Percentiles rank a stretch among this genome's conserved stretches.
Evolutionary conservation across 2,888 invertebrate species (phyloP).

Genomic region (Sycophila texana): DNA sequence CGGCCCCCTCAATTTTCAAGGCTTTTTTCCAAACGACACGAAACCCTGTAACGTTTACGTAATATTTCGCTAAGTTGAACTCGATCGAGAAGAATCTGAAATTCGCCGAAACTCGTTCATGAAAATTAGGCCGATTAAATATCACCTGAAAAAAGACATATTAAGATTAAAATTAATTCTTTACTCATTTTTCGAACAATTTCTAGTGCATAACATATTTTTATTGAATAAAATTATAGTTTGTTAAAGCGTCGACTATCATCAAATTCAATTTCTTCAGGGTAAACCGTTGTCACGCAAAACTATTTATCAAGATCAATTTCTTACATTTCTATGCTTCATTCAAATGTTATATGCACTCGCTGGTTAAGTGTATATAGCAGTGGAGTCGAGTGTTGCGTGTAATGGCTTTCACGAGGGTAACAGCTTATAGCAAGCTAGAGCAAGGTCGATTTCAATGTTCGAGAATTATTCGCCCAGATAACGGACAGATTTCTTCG

Average conservation of each 20-base stretch:
- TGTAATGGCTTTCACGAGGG: slow-evolving; percentile 33
- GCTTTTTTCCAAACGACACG: slow-evolving; percentile 25
- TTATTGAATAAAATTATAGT: no score
- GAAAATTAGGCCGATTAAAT: neutral
- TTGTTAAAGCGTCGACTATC: no score
- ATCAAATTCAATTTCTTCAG: no score
- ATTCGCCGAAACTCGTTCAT: neutral
- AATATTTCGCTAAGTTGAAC: slow-evolving; percentile 18
- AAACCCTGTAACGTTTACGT: slow-evolving; percentile 24
- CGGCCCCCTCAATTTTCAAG: slow-evolving; percentile 48
- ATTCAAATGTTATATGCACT: no score
- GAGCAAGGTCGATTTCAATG: slow-evolving; percentile 41
- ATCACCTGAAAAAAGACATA: neutral
- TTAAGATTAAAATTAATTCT: no score
- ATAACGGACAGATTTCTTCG: slow-evolving; percentile 16
- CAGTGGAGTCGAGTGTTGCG: neutral
- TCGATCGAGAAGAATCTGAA: neutral
- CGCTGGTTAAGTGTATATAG: neutral
- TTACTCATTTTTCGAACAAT: no score
- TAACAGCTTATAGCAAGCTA: slow-evolving; percentile 36
- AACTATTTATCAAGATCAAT: no score
- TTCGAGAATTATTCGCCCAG: slow-evolving; percentile 2
- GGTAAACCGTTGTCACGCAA: no score
- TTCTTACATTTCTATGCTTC: no score
- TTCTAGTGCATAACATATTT: no score